Conservation (phyloP, 2,797 vertebrate species). For the Hephaestus fuliginosus region DNA sequence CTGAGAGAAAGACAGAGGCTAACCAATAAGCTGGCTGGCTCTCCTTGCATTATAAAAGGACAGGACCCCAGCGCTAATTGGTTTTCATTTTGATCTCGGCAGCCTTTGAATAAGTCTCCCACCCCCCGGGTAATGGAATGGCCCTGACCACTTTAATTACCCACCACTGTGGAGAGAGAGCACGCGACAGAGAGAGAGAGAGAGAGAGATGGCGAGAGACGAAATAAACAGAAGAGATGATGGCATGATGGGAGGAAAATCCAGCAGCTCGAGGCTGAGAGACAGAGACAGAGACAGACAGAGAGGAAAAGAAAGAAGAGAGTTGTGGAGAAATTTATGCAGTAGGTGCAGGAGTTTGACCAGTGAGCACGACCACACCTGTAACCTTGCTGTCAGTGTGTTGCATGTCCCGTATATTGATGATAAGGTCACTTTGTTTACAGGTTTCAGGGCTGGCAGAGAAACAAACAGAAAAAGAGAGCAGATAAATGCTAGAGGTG, state of each 20-base stretch:
- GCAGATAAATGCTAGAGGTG: background rate
- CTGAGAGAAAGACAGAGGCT: slow-evolving; percentile 50
- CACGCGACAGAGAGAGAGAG: slow-evolving; percentile 17
- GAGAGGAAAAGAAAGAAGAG: slow-evolving; percentile 14
- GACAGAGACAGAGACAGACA: slow-evolving; percentile 23
- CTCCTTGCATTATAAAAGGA: slow-evolving; percentile 65
- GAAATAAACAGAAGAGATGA: slow-evolving; percentile 47
- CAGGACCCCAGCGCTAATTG: slow-evolving; percentile 76
- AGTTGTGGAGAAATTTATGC: slow-evolving; percentile 14
- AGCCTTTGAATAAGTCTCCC: slow-evolving; percentile 75
- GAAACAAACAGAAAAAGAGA: background rate
- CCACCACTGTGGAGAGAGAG: slow-evolving; percentile 48
- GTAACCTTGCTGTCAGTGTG: slow-evolving; percentile 11
- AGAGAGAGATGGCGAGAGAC: slow-evolving; percentile 1
- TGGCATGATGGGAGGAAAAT: slow-evolving; percentile 51
- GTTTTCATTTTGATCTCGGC: slow-evolving; percentile 80
- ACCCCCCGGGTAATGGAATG: slow-evolving; percentile 72
- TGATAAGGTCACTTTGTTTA: background rate
- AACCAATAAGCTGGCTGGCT: slow-evolving; percentile 54
- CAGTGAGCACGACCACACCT: slow-evolving; percentile 1
- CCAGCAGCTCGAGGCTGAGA: slow-evolving; percentile 29
- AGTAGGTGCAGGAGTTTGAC: slow-evolving; percentile 21
- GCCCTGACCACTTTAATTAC: slow-evolving; percentile 77
- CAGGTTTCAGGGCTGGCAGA: background rate
- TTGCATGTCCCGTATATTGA: background rate